Evolutionary conservation across 2,888 invertebrate species (phyloP), one percentile per base, ranked within the genome.

Genomic region (Drosophila picticornis): DNA sequence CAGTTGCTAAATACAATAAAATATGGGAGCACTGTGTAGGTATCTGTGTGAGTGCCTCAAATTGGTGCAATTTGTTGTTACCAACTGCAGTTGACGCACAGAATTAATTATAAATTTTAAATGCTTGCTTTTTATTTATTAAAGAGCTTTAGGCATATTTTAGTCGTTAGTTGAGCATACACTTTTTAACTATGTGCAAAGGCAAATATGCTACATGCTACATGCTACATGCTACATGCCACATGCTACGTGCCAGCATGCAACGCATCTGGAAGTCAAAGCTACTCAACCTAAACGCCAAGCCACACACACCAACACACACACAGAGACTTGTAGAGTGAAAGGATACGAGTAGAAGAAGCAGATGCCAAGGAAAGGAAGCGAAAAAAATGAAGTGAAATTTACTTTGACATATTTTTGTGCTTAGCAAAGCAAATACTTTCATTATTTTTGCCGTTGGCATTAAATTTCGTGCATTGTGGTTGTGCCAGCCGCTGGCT

Each of bases 381-480:
- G 46, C 16, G 51, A 56, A 60, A 73, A 85, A 85, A 86, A 88
- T 90, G 74, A 91, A 88, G 74, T 82, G 88, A 91, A 91, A 91
- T 89, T 88, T 90, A 79, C 90, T 88, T 89, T 88, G 87, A 91
- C 90, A 87, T 91, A 91, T 89, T 90, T 88, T 90, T 90, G 88
- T 91, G 91, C 91, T 90, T 90, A 89, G 80, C 88, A 87, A 90
- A 90, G 87, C 90, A 91, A 90, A 91, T 91, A 91, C 88, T 85
- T 91, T 89, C 81, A 89, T 88, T 90, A 89, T 90, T 91, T 88
- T 91, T 84, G 87, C 90, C 87, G 87, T 69, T 86, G 87, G 90
- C 90, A 89, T 87, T 83, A 88, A 88, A 88, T 91, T 88, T 91
- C 81, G 72, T 83, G 73, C 81, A 77, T 83, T 83, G 82, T 84